Percentiles rank a stretch among this genome's conserved stretches.
phyloP scores from a whole-genome alignment of 1,140 invertebrate species.

The Anagrus nilaparvatae region DNA sequence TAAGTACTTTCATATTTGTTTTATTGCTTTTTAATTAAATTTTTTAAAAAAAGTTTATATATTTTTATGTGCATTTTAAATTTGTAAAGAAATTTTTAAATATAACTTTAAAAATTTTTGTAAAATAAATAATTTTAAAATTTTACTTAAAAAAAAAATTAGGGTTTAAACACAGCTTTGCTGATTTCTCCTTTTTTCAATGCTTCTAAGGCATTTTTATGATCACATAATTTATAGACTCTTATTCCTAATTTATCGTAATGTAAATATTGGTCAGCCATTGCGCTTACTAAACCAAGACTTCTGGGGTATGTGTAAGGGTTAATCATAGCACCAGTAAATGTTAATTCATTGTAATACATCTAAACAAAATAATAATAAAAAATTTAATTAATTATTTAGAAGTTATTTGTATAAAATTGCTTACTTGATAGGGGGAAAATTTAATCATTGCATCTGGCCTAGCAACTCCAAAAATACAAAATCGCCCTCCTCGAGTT shows the following conservation, averaged over 20 bases:
- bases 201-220: conserved; percentile 45
- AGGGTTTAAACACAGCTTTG: conserved; percentile 57
- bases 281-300: conserved; percentile 47
- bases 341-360: conserved; percentile 51
- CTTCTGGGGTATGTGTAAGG: conserved; percentile 54
- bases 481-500: conserved; percentile 41
- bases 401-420: neutral
- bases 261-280: conserved; percentile 51
- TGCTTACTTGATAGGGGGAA: conserved; percentile 28
- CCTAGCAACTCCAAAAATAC: conserved; percentile 46
- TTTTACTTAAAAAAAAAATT: no score
- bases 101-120: no score
- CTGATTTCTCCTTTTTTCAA: conserved; percentile 49
- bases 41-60: no score
- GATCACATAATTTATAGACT: conserved; percentile 46
- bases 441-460: conserved; percentile 39
- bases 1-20: no score
- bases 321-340: conserved; percentile 56
- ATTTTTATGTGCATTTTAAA: no score
- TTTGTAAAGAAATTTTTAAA: no score
- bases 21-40: no score
- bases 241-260: conserved; percentile 54
- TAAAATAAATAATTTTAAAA: no score
- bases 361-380: conserved; percentile 40
- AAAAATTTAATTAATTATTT: neutral